These are phyloP conservation scores for Xenopus laevis DNA, from an alignment of 2,113 vertebrate species.

Conservation along the genomic window DNA sequence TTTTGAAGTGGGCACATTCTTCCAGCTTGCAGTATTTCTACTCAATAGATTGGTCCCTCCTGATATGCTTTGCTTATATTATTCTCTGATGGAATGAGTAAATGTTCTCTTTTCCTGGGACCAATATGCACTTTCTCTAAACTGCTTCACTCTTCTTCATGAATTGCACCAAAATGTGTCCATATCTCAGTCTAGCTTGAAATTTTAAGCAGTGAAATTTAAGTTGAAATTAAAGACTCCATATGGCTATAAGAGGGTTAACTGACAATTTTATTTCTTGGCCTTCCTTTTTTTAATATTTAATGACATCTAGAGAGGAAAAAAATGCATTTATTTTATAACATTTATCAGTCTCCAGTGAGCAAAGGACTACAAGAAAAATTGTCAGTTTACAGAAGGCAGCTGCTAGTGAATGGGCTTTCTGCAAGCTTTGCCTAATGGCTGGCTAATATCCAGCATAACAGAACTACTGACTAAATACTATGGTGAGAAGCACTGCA, in stretches of 20 bases:
- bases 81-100: not conserved
- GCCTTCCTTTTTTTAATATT: not conserved
- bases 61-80: not conserved
- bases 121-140: too few species aligned
- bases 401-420: not conserved
- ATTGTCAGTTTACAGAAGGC: not conserved
- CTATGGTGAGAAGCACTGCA: too few species aligned
- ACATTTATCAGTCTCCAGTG: not conserved
- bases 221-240: not conserved
- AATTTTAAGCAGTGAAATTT: too few species aligned
- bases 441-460: too few species aligned
- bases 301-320: not conserved
- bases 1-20: not conserved
- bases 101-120: not conserved
- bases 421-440: too few species aligned
- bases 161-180: too few species aligned
- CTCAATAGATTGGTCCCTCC: not conserved
- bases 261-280: not conserved
- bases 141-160: too few species aligned
- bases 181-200: too few species aligned
- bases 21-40: not conserved
- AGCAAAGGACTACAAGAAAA: not conserved
- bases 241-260: not conserved
- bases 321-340: constrained; percentile 7
- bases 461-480: too few species aligned